Percentiles rank a stretch among this genome's conserved stretches.
phyloP scores from a whole-genome alignment of 1,140 invertebrate species.

The Trichonephila inaurata region DNA sequence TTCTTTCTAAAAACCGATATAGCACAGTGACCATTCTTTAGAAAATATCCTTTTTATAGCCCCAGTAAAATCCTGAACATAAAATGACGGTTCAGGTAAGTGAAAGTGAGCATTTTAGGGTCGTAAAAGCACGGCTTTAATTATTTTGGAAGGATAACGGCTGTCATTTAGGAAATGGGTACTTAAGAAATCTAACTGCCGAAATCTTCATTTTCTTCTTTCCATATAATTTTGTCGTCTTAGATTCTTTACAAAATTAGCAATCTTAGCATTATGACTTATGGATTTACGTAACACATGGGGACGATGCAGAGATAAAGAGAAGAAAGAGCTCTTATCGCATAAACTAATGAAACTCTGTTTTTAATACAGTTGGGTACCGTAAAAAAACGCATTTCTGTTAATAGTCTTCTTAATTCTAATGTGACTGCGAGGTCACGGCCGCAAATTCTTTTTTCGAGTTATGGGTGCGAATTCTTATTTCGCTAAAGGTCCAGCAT shows the following conservation, averaged over 20 bases:
- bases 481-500: too few relatives aligned
- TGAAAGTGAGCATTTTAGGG: slow-evolving; percentile 45
- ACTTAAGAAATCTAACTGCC: slow-evolving; percentile 57
- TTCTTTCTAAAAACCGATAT: not conserved
- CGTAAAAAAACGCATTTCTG: too few relatives aligned
- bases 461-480: too few relatives aligned
- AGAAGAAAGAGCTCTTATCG: not conserved
- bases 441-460: too few relatives aligned
- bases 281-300: not conserved
- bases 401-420: too few relatives aligned
- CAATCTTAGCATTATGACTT: slow-evolving; percentile 3
- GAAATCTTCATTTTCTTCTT: slow-evolving; percentile 36
- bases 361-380: too few relatives aligned
- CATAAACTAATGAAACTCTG: too few relatives aligned
- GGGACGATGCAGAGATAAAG: not conserved
- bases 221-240: not conserved
- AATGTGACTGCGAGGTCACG: too few relatives aligned
- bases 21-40: not conserved
- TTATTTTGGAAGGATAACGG: slow-evolving; percentile 39
- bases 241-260: not conserved
- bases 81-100: slow-evolving; percentile 29
- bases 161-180: slow-evolving; percentile 42
- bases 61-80: not conserved
- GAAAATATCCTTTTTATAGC: not conserved
- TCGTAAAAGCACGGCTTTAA: slow-evolving; percentile 23